These are phyloP conservation scores for Holacanthus passer DNA, from an alignment of 2,113 vertebrate species.

Conservation along the genomic window DNA sequence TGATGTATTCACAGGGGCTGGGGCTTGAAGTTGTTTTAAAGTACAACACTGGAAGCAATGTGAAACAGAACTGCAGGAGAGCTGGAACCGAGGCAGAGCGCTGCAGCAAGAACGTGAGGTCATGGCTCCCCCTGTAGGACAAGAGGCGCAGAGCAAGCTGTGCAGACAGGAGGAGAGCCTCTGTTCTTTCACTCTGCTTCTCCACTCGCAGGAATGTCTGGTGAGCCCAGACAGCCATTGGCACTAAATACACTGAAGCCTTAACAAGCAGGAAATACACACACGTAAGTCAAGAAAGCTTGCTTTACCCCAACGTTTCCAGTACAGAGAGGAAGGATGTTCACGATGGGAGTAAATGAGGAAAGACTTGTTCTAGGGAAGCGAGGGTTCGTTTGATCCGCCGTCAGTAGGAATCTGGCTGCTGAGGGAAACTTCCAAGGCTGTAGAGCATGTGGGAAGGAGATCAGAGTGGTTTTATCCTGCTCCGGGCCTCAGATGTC, in stretches of 20 bases:
- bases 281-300: conserved; percentile 20
- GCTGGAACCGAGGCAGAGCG: not conserved
- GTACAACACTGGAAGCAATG: conserved; percentile 39
- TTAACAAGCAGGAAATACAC: conserved; percentile 50
- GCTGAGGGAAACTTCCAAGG: conserved; percentile 48
- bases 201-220: conserved; percentile 14
- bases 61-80: conserved; percentile 29
- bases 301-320: conserved; percentile 31
- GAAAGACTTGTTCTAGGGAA: conserved; percentile 17
- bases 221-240: conserved; percentile 42
- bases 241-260: conserved; percentile 33
- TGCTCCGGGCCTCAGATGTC: conserved; percentile 64
- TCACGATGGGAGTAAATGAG: conserved; percentile 45
- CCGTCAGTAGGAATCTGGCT: conserved; percentile 56
- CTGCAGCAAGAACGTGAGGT: conserved; percentile 70
- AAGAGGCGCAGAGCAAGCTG: conserved; percentile 43
- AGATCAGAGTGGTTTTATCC: conserved; percentile 72
- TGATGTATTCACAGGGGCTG: conserved; percentile 41
- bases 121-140: conserved; percentile 85
- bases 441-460: conserved; percentile 55
- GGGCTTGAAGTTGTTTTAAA: conserved; percentile 36
- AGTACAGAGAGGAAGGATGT: conserved; percentile 29
- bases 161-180: conserved; percentile 6
- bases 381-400: conserved; percentile 63
- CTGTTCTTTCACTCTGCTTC: conserved; percentile 27